These are phyloP conservation scores for Actenoides lindsayi DNA, from an alignment of 2,113 vertebrate genomes.

Conservation along the genomic window DNA sequence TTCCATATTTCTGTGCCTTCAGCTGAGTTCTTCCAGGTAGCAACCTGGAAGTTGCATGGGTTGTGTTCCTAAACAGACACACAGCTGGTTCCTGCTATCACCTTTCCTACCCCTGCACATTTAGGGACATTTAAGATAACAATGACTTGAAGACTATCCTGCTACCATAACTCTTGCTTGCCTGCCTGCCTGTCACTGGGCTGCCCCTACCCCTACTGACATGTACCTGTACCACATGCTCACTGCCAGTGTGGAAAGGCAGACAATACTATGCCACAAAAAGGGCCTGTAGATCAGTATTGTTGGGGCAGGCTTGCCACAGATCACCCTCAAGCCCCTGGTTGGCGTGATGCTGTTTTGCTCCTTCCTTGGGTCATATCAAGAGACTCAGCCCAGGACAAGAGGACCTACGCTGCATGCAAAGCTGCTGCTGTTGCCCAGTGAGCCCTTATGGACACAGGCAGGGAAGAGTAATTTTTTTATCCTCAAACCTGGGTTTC, in stretches of 20 bases:
- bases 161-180: not conserved
- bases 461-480: not conserved
- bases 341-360: not conserved
- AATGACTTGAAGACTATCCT: not conserved
- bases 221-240: accelerated
- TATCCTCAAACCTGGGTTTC: not conserved
- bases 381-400: not conserved
- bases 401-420: not conserved
- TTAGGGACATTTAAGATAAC: not conserved
- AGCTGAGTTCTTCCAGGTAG: not conserved
- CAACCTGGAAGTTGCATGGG: accelerated
- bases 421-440: not conserved
- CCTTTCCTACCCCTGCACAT: not conserved
- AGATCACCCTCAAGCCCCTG: not conserved
- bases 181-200: not conserved
- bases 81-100: not conserved
- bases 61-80: not conserved
- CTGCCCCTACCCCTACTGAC: not conserved
- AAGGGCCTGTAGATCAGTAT: not conserved
- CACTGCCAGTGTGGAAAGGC: not conserved
- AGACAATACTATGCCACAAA: not conserved
- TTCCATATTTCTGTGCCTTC: not conserved
- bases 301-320: not conserved
- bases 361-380: not conserved
- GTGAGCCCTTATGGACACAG: not conserved